Conservation (phyloP, 2,888 invertebrate species). For the Cheilosia soror region DNA sequence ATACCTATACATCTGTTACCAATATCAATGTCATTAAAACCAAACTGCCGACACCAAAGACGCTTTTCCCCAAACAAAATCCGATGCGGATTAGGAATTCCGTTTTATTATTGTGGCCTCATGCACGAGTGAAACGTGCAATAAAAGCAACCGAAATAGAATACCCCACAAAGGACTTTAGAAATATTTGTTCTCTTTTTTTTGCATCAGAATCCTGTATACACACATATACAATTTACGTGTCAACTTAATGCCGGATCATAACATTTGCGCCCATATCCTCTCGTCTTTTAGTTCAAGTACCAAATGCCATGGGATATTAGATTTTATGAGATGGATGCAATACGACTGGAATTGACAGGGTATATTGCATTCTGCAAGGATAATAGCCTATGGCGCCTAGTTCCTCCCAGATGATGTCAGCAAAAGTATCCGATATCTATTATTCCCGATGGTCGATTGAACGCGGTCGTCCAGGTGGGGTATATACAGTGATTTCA, state of each 20-base stretch:
- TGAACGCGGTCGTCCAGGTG: conserved; percentile 26
- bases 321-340: conserved; percentile 51
- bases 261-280: conserved; percentile 12
- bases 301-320: conserved; percentile 45
- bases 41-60: conserved; percentile 10
- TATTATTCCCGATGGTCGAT: conserved; percentile 16
- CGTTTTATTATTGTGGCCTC: conserved; percentile 3
- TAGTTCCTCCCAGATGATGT: conserved; percentile 21
- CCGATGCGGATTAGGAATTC: conserved; percentile 12
- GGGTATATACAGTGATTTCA: conserved; percentile 26
- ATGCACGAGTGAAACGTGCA: neutral
- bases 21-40: neutral
- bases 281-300: conserved; percentile 1
- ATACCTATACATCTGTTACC: conserved; percentile 1
- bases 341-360: conserved; percentile 38
- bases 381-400: conserved; percentile 49
- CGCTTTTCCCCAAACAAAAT: neutral
- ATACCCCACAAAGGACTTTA: conserved; percentile 7
- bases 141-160: conserved; percentile 8
- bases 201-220: neutral
- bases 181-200: neutral
- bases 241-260: conserved; percentile 36
- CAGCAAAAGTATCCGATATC: conserved; percentile 13
- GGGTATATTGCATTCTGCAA: conserved; percentile 41
- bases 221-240: neutral